These are phyloP conservation scores for Scaptodrosophila lebanonensis DNA, from an alignment of 1,140 invertebrate genomes.

Conservation along the genomic window DNA sequence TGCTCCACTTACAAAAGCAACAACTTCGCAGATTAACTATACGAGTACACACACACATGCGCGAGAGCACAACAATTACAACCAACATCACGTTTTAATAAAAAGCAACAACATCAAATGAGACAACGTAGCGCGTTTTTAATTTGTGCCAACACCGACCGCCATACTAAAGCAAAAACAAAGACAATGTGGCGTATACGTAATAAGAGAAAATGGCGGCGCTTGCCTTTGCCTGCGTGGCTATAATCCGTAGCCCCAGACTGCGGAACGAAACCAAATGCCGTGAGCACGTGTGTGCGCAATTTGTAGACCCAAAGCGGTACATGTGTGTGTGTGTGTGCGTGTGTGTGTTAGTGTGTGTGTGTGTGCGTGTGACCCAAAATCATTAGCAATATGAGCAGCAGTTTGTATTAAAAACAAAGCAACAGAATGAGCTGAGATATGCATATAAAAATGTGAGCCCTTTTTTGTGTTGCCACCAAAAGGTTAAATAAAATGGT, in stretches of 20 bases:
- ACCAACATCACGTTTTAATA: slow-evolving; percentile 61
- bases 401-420: slow-evolving; percentile 73
- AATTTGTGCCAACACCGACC: slow-evolving; percentile 48
- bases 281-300: slow-evolving; percentile 55
- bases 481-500: slow-evolving; percentile 75
- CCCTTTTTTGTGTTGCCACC: slow-evolving; percentile 34
- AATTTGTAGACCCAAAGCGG: slow-evolving; percentile 42
- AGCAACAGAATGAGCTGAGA: slow-evolving; percentile 50
- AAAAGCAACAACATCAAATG: slow-evolving; percentile 36
- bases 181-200: slow-evolving; percentile 43
- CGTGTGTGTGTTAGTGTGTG: too few species aligned
- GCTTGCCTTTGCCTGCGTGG: too few species aligned
- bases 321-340: slow-evolving; percentile 40
- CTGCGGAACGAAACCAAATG: slow-evolving; percentile 1
- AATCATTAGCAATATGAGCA: slow-evolving; percentile 76
- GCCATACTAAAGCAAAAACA: slow-evolving; percentile 26
- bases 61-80: slow-evolving; percentile 46
- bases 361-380: slow-evolving; percentile 64
- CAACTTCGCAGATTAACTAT: slow-evolving; percentile 6
- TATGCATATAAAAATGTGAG: slow-evolving; percentile 49
- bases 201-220: too few species aligned
- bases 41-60: neutral
- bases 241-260: slow-evolving; percentile 2
- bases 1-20: slow-evolving; percentile 36
- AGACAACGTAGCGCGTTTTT: slow-evolving; percentile 48